Percentiles rank a stretch among this genome's conserved stretches.
These are phyloP conservation scores for Ruditapes philippinarum DNA, from an alignment of 1,140 invertebrate genomes.

Conservation along the genomic window DNA sequence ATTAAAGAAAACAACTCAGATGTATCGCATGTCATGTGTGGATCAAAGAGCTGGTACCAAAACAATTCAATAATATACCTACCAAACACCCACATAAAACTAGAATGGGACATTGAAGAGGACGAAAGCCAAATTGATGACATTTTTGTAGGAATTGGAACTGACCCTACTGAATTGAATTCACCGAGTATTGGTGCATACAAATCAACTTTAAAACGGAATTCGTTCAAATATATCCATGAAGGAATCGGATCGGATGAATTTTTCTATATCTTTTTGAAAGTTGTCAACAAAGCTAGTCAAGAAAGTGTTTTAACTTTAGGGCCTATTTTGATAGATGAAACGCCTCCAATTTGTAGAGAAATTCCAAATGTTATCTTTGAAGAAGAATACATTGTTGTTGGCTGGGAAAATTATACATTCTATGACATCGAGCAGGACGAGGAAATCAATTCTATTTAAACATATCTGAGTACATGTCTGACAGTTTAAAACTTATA, in stretches of 20 bases:
- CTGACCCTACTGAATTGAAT: neutral
- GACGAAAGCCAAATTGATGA: slow-evolving; percentile 67
- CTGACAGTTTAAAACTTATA: too few species aligned
- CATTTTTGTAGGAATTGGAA: slow-evolving; percentile 60
- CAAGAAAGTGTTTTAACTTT: slow-evolving; percentile 38
- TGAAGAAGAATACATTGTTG: slow-evolving; percentile 20
- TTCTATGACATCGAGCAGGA: slow-evolving; percentile 71
- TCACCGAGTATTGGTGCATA: slow-evolving; percentile 41
- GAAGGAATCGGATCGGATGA: slow-evolving; percentile 62
- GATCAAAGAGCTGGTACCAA: neutral
- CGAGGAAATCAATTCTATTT: neutral
- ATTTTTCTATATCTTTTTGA: slow-evolving; percentile 70
- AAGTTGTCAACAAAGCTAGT: slow-evolving; percentile 71
- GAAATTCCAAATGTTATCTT: slow-evolving; percentile 10
- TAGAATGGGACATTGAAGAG: slow-evolving; percentile 57
- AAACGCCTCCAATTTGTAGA: slow-evolving; percentile 69
- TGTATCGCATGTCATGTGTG: slow-evolving; percentile 43
- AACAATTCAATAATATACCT: slow-evolving; percentile 50
- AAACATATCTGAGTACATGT: too few species aligned
- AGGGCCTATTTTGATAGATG: slow-evolving; percentile 75
- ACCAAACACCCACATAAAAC: slow-evolving; percentile 58
- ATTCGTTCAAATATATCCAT: slow-evolving; percentile 42
- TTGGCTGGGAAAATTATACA: slow-evolving; percentile 62
- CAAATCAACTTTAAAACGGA: slow-evolving; percentile 10
- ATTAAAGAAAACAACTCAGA: neutral